Percentiles rank a stretch among this genome's conserved stretches.
Conservation (phyloP, 2,797 vertebrate genomes). For the Emydoidea blandingii region DNA sequence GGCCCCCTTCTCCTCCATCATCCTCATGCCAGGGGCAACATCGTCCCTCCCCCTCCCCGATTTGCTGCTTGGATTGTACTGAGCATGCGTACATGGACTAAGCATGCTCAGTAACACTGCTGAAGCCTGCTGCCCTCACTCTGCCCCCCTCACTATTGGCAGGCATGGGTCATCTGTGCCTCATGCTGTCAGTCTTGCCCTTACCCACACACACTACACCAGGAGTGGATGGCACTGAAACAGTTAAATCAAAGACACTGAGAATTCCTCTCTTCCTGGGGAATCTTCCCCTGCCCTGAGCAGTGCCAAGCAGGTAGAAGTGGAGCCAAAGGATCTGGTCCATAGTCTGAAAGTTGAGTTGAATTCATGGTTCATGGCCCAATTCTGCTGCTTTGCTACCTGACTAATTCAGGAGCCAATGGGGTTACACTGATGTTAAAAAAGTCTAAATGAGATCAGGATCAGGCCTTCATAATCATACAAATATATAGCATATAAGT, state of each 20-base stretch:
- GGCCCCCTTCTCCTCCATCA: neutral
- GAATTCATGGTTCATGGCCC: neutral
- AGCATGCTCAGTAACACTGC: no score
- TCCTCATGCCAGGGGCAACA: no score
- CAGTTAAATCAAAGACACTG: neutral
- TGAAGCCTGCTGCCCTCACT: neutral
- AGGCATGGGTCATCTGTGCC: neutral
- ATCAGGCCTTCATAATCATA: neutral
- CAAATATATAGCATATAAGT: neutral
- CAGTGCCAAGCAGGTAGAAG: neutral
- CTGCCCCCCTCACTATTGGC: constrained; percentile 55
- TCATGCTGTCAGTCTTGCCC: constrained; percentile 73
- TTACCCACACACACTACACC: constrained; percentile 67
- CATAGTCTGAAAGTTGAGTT: neutral
- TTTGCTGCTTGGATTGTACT: no score
- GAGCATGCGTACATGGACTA: no score
- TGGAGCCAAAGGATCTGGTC: neutral
- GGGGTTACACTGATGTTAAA: neutral
- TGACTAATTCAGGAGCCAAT: neutral
- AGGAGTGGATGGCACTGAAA: constrained; percentile 60
- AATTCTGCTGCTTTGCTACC: neutral
- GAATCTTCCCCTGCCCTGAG: no score
- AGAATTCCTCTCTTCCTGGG: neutral
- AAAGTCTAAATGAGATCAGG: neutral
- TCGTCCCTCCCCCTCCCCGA: no score